Evolutionary conservation across 2,113 vertebrate species (phyloP), one percentile per base, ranked within the genome.

Genomic region (Eolophus roseicapilla): DNA sequence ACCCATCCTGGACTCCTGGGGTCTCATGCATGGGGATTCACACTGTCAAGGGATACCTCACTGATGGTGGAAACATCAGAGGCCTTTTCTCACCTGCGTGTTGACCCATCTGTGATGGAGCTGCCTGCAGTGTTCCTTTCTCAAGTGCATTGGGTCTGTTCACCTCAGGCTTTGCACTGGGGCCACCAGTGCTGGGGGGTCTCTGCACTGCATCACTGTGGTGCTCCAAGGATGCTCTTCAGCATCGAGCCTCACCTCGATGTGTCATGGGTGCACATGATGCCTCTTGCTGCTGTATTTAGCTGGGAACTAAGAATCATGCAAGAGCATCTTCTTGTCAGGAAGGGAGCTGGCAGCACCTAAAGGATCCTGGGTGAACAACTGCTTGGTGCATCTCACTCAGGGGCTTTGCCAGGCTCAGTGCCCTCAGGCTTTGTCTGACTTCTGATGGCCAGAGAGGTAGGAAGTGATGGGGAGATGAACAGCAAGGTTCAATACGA

Each of bases 1-100:
- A 28, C 13, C 17, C 17, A 3, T 2, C 16, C 46, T 69, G 75
- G 17, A 16, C 13, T 25, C n/a, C 25, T 31, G 57, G 25, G 16
- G 19, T 28, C 14, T 29, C 41, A 19, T 21, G 43, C 5, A 20
- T 24, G 15, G 57, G 35, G 17, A 17, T 63, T 73, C 25, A 7
- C 17, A 6, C 0, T 0, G 31, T 9, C 0, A 4, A 71, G 35
- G 39, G 46, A 31, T 50, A 41, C 23, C 33, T 39, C 0, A 0
- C 24, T 35, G 44, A 19, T 25, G 64, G 27, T 13, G 44, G n/a
- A 50, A 64, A 24, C 57, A 28, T 11, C 43, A 12, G 43, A 57
- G 43, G 43, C n/a, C 5, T 75, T 65, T 69, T 57, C 53, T 63
- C 35, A 44, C 14, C 21, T 23, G n/a, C 0, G 0, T 24, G n/a